These are phyloP conservation scores for Buathra laborator DNA, from an alignment of 2,888 invertebrate genomes.

Conservation along the genomic window DNA sequence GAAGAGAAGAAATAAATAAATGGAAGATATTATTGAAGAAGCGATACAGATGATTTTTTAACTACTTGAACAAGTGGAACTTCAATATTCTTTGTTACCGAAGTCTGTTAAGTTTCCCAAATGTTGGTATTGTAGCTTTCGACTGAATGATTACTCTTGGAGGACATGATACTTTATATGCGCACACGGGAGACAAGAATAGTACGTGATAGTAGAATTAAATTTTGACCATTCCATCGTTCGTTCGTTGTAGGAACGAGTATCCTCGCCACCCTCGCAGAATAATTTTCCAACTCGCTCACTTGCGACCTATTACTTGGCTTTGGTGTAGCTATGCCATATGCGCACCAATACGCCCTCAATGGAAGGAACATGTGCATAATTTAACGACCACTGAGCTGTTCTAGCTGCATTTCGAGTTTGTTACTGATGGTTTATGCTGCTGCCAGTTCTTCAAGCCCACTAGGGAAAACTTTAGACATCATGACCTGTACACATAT, in stretches of 20 bases:
- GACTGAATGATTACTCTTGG: neutral
- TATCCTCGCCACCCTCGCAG: neutral
- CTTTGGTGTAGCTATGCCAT: neutral
- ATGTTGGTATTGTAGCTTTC: neutral
- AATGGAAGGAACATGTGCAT: conserved; percentile 30
- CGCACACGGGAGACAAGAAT: neutral
- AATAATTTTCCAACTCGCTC: neutral
- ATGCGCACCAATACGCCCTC: neutral
- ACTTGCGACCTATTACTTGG: neutral
- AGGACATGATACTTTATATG: neutral
- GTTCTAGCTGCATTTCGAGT: conserved; percentile 21
- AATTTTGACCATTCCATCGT: neutral
- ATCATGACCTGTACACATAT: conserved; percentile 32
- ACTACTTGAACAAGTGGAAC: neutral
- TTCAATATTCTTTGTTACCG: neutral
- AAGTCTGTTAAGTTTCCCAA: neutral
- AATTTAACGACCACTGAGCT: conserved; percentile 33
- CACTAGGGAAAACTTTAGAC: conserved; percentile 45
- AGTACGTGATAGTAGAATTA: neutral
- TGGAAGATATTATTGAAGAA: neutral
- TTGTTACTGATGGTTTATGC: conserved; percentile 32
- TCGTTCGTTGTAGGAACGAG: neutral
- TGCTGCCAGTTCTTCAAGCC: conserved; percentile 11
- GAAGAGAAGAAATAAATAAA: neutral
- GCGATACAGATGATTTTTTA: neutral